Evolutionary conservation across 2,797 vertebrate genomes (phyloP), one percentile per base, ranked within the genome.

Genomic region (Bucorvus abyssinicus): DNA sequence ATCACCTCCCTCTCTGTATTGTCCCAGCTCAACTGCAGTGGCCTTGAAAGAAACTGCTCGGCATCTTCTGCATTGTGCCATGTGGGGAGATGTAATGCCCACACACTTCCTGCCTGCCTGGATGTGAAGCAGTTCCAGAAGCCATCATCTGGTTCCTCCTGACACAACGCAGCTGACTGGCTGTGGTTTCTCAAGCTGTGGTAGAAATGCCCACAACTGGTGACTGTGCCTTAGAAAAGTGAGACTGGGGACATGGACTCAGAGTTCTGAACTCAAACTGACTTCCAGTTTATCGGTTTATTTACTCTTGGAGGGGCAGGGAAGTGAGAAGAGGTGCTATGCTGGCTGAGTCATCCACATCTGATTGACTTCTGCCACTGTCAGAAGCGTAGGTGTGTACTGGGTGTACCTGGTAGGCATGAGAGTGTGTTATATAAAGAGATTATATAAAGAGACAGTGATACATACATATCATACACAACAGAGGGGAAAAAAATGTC

Each of bases 141-240:
- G 90, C 95, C 93, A 96, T 60, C 57, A 12, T 23, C 42, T 11
- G 0, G 53, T 81, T 90, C 23, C 60, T 84, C 63, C 87, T 83
- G 93, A 96, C 75, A 94, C 64, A 95, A 55, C 29, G 23, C 94
- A 94, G 93, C 86, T 40, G 84, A 90, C 88, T 64, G 57, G 64
- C 75, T 94, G 84, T 65, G 95, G 92, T 96, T 95, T 95, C 86
- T 92, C 75, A 93, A 65, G 53, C 86, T 85, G 88, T 77, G 80
- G 6, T 78, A 90, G 47, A 69, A 84, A 55, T 80, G 68, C 77
- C 81, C 92, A 65, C 82, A 94, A 56, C 0, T 53, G 65, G 74
- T 86, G 82, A 40, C 32, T 1, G 1, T 65, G 86, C 69, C n/a
- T 90, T 67, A 38, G 70, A 84, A 90, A 89, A 96, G 86, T 42